Evolutionary conservation across 2,888 invertebrate species (phyloP).

Genomic region (Rhorus exstirpatorius): DNA sequence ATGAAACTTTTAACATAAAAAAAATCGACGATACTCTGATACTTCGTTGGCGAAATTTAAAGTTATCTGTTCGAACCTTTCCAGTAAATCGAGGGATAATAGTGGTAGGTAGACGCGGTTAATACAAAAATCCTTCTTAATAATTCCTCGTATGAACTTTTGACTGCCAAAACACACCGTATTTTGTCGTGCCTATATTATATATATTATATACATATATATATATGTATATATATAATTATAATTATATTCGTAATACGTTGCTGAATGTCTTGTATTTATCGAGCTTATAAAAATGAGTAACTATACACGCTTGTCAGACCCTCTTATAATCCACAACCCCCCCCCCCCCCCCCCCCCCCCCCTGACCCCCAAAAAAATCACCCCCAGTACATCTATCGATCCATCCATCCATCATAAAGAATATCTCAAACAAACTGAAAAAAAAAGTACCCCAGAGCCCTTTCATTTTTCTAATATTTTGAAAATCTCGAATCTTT

Average conservation of each 20-base stretch:
- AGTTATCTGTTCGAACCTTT: conserved; percentile 84
- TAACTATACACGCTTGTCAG: conserved; percentile 78
- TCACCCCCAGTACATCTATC: conserved; percentile 48
- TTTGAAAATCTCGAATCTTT: conserved; percentile 61
- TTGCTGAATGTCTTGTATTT: conserved; percentile 83
- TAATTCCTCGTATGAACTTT: conserved; percentile 72
- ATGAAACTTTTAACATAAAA: conserved; percentile 36
- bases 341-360: conserved; percentile 62
- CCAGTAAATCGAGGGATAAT: conserved; percentile 85
- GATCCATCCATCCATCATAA: conserved; percentile 36
- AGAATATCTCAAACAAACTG: conserved; percentile 21
- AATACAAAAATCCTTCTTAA: conserved; percentile 79
- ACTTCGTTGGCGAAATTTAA: conserved; percentile 80
- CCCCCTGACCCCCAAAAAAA: conserved; percentile 27
- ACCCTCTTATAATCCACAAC: conserved; percentile 69
- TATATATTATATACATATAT: conserved; percentile 20
- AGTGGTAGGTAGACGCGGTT: conserved; percentile 85
- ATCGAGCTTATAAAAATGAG: conserved; percentile 79
- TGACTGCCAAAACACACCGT: conserved; percentile 79
- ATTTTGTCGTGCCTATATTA: conserved; percentile 73
- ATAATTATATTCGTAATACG: conserved; percentile 82
- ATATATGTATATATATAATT: too few relatives aligned
- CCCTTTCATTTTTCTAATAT: conserved; percentile 35
- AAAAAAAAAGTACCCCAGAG: conserved; percentile 19
- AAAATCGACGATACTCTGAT: conserved; percentile 49